Base-by-base conservation (phyloP, 2,113 vertebrate genomes). In the Scortum barcoo region DNA sequence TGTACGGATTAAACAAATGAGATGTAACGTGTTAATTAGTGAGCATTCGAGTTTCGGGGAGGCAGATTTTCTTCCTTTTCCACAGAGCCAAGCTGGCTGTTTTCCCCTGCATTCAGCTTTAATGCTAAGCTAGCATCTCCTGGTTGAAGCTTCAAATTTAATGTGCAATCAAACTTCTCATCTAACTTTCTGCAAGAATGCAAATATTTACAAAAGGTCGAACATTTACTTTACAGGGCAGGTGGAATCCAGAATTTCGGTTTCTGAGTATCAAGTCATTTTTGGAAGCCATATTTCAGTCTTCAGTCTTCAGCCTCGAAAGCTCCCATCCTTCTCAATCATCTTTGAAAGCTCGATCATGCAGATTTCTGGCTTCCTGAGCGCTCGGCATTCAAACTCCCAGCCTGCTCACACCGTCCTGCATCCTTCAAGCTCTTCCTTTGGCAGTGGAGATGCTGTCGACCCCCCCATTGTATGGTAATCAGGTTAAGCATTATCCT, bases 331-430 rank as follows among this genome's bases (percentile, higher is more conserved):
- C 17, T 10, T 62, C 51, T 48, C 17, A 38, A 13, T 76, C 7
- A 7, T 22, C 76, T 75, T 53, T 24, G 60, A 71, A 75, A 33
- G 70, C 54, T 66, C 46, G 12, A 76, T 86, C 62, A 83, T 86
- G 70, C 86, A 88, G 51, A 80, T 87, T 85, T 85, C 54, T 33
- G 72, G 53, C 74, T 78, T 81, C 70, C 82, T 86, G 67, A 84
- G 78, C 26, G 24, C 73, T 86, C 76, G 73, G 69, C 58, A 70
- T 87, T 77, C 70, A 53, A 87, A 69, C 44, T 38, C 20, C 24
- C 61, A 16, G 36, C 22, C 56, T 78, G 36, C 78, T 69, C 62
- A 6, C 26, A 44, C 76, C 68, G 70, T 67, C 72, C 53, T 40
- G 57, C 61, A 54, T 58, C 65, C 73, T 56, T 74, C 60, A 36